Base-by-base conservation (phyloP, 1,140 invertebrate species). In the Manduca sexta region DNA sequence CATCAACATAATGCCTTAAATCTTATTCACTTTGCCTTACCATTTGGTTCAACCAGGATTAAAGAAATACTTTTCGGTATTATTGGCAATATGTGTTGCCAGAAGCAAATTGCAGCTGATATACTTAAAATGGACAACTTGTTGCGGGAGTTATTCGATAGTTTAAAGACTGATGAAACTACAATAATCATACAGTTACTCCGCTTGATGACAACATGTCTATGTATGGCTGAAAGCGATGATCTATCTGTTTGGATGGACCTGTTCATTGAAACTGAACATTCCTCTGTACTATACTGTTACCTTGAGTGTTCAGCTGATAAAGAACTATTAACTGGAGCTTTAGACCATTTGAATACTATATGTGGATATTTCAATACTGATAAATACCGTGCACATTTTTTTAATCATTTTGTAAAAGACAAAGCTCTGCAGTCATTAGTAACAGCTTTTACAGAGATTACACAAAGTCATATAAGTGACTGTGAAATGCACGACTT, bases 31-130 rank as follows among this genome's bases (percentile, higher is more conserved):
- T 87, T 69, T 64, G 75, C 52, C 70, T 84, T 38, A 67, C 88
- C 55, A 67, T 89, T 60, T 62, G 92, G 81, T 42, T 67, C 66
- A 0, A 54, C 70, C 1, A 71, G 84, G 61, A 78, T 93, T 34
- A 88, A 88, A 71, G 93, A 94, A 87, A 92, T 93, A 48, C 61
- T 93, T 1, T 80, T 93, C 14, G 93, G 93, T 7, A 91, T 93
- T 38, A 81, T 93, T 49, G 91, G 89, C 1, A 94, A 94, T 69
- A 89, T 94, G 85, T 91, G 91, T 56, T 91, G 90, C 53, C 73
- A 89, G 14, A 66, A 84, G 50, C 65, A 86, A 60, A 69, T 88
- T 3, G 74, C 90, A 3, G 53, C 79, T 17, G 47, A 56, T 6
- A 53, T 91, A 2, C 62, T 77, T 10, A 73, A 80, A 38, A 77